Evolutionary conservation across 2,797 vertebrate species (phyloP), one percentile per base, ranked within the genome.

Genomic region (Lagodon rhomboides): DNA sequence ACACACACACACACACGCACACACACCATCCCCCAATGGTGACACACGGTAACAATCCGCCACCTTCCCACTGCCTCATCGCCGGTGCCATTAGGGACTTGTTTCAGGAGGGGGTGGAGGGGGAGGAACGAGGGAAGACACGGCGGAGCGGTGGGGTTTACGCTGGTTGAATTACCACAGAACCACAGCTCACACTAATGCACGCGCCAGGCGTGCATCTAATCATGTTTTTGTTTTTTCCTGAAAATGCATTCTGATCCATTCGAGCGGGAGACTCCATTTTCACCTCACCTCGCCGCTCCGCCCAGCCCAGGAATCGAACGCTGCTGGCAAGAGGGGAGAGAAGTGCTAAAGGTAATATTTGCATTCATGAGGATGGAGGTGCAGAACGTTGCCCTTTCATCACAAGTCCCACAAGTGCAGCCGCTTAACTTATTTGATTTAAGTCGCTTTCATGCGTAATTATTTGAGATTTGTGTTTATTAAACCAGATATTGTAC

Each of bases 41-140:
- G 88, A 91, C 90, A 91, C 85, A 89, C 83, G 73, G 80, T 75
- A 84, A 89, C 87, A 89, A 87, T 88, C 88, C 80, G 16, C 89
- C 85, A 91, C 87, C 90, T 90, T 89, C 82, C 78, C 76, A 69
- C 80, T 64, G 87, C 89, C 89, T 92, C 80, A 73, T 84, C 80
- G 74, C 88, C 65, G 64, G 84, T 75, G 78, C 86, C 88, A 92
- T 92, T 84, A 90, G 89, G 89, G 91, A 84, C 80, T 85, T 92
- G 85, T 89, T 90, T 89, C 77, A 69, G 58, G 77, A 65, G 34
- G 68, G 58, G 23, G 63, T 62, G 60, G 61, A 13, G 44, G 73
- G 12, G 2, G 58, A 8, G 56, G 71, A 46, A 16, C 15, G 3
- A 47, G 11, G 54, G 69, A 63, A 38, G 70, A 77, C 53, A 77